Percentiles rank a stretch among this genome's conserved stretches.
Evolutionary conservation across 2,888 invertebrate genomes (phyloP).

Genomic region (Drosophila seclusa): DNA sequence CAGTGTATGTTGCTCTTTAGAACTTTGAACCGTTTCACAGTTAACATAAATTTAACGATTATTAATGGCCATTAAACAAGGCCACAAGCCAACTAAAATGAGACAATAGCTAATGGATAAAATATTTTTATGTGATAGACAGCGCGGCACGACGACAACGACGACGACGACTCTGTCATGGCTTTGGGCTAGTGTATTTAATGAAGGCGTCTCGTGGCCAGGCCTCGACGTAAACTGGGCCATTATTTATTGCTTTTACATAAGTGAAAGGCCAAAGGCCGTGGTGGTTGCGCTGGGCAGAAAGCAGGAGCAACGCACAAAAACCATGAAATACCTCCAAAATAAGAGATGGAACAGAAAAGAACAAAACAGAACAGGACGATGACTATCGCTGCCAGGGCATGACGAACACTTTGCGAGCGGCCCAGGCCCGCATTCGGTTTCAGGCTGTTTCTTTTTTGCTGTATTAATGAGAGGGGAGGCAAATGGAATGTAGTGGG

Average conservation of each 20-base stretch:
- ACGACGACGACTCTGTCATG: slow-evolving; percentile 6
- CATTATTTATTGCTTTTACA: slow-evolving; percentile 75
- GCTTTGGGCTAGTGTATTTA: slow-evolving; percentile 32
- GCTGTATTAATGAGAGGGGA: slow-evolving; percentile 62
- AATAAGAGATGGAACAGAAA: slow-evolving; percentile 32
- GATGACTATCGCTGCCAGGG: slow-evolving; percentile 40
- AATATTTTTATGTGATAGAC: slow-evolving; percentile 72
- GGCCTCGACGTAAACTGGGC: slow-evolving; percentile 59
- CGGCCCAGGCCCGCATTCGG: slow-evolving; percentile 22
- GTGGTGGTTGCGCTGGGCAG: not conserved
- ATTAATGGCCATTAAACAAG: slow-evolving; percentile 75
- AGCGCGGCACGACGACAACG: slow-evolving; percentile 4
- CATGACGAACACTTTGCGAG: slow-evolving; percentile 60
- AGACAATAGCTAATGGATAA: slow-evolving; percentile 74
- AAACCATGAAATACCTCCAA: slow-evolving; percentile 34
- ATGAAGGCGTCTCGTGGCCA: slow-evolving; percentile 41
- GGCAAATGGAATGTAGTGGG: not conserved
- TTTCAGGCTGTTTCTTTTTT: slow-evolving; percentile 7
- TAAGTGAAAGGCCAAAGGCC: slow-evolving; percentile 58
- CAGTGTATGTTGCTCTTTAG: slow-evolving; percentile 18
- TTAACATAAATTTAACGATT: slow-evolving; percentile 76
- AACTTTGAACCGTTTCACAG: slow-evolving; percentile 48
- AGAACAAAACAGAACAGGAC: slow-evolving; percentile 27
- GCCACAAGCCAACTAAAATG: slow-evolving; percentile 50
- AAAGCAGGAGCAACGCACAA: not conserved